Base-by-base conservation (phyloP, 1,140 invertebrate genomes). In the Onthophagus taurus region DNA sequence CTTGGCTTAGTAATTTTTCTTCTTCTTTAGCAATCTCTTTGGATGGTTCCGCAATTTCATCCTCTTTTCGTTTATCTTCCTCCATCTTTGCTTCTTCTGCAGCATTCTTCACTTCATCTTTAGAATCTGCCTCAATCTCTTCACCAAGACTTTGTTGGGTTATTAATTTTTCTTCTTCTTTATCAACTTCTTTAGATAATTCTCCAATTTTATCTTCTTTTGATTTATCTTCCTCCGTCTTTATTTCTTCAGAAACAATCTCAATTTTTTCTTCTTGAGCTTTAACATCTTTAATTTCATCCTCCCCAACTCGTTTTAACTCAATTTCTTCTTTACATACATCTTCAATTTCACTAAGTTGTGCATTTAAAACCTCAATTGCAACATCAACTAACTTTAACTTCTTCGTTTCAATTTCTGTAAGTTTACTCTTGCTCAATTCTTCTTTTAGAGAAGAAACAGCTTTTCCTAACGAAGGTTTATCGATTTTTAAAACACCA, bases 81-180 rank as follows among this genome's bases (percentile, higher is more conserved):
- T 38, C 47, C 24, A 33, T 39, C 29, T 26, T 39, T 21, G 31
- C 33, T 37, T 43, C 29, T 33, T 43, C 31, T 23, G 35, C 29
- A n/a, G 12, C 30, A 23, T 45, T 51, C 13, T 36, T 43, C 2
- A 30, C n/a, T 41, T 49, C 29, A 34, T 14, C 29, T 11, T 23
- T 16, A 6, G 29, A n/a, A n/a, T n/a, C n/a, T 26, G n/a, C n/a
- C 24, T 26, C 18, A 24, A 39, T 39, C 5, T 26, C 37, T 8
- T 11, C 13, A 7, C 6, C 6, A 26, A n/a, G 6, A 9, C n/a
- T 39, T 17, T 39, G 9, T n/a, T 13, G n/a, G 36, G 9, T 45
- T 18, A 18, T 14, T 38, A 9, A 26, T 39, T 30, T 20, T 38
- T 18, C 18, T 17, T 21, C 11, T 17, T n/a, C 19, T 19, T 38